Conservation (phyloP, 2,888 invertebrate species). For the Scaptomyza cyrtandrae region DNA sequence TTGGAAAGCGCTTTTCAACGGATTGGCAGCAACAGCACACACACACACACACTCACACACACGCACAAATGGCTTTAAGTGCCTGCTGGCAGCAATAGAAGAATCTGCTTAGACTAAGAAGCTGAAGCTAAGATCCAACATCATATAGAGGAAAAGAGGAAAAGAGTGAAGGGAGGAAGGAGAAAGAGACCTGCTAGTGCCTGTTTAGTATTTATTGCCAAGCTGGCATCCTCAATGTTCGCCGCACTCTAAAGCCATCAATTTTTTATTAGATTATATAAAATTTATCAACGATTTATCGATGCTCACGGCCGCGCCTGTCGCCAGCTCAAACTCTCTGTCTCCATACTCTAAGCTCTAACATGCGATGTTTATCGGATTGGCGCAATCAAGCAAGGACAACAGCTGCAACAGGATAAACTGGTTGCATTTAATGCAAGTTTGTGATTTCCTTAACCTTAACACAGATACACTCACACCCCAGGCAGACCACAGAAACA, state of each 20-base stretch:
- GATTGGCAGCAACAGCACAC: conserved; percentile 66
- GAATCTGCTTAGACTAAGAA: conserved; percentile 37
- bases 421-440: conserved; percentile 52
- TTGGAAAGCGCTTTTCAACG: conserved; percentile 76
- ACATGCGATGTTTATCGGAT: conserved; percentile 31
- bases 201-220: conserved; percentile 73
- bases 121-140: conserved; percentile 8
- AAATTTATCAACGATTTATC: conserved; percentile 80
- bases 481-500: background rate
- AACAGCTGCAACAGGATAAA: conserved; percentile 48
- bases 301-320: conserved; percentile 59
- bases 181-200: conserved; percentile 8
- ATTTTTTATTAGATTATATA: conserved; percentile 81
- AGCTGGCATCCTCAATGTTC: conserved; percentile 48
- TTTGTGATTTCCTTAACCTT: conserved; percentile 43
- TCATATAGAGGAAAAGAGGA: background rate
- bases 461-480: background rate
- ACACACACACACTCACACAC: conserved; percentile 36
- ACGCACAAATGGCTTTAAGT: conserved; percentile 43
- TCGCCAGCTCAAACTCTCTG: conserved; percentile 16
- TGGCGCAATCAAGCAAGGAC: conserved; percentile 34
- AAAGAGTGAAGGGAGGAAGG: background rate
- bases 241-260: conserved; percentile 72
- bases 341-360: background rate
- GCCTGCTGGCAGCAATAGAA: conserved; percentile 29